Percentiles rank a stretch among this genome's conserved stretches.
Evolutionary conservation across 2,888 invertebrate genomes (phyloP).

Genomic region (Lasioglossum leucozonium): DNA sequence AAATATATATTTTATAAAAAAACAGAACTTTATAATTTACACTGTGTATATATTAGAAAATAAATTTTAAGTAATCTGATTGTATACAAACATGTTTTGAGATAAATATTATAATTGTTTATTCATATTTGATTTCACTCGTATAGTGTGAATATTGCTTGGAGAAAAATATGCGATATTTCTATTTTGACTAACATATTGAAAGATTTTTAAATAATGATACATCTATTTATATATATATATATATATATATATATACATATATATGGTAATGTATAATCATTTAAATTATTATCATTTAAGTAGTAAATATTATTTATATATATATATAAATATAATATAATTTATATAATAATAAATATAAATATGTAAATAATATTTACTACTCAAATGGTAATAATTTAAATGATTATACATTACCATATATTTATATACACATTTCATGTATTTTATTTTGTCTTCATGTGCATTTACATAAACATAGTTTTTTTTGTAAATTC

Average conservation of each 20-base stretch:
- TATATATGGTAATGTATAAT: not conserved
- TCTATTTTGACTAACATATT: not conserved
- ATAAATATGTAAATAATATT: not conserved
- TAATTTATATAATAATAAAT: no score
- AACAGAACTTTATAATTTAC: slow-evolving; percentile 28
- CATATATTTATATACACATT: not conserved
- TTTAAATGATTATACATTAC: not conserved
- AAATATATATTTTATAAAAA: slow-evolving; percentile 52
- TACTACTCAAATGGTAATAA: not conserved
- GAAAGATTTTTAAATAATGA: not conserved
- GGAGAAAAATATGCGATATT: not conserved
- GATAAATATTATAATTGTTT: not conserved
- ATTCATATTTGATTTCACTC: slow-evolving; percentile 4
- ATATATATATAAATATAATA: no score
- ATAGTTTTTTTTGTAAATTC: no score
- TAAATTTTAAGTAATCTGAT: not conserved
- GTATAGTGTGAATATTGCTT: slow-evolving; percentile 28
- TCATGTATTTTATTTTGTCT: not conserved
- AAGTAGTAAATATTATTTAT: not conserved
- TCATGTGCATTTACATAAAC: not conserved
- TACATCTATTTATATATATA: no score
- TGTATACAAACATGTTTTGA: slow-evolving; percentile 10
- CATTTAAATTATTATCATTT: not conserved
- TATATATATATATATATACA: not conserved
- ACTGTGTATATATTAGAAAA: slow-evolving; percentile 22